A percentile compares a stretch with the other conserved stretches of the same genome.
Evolutionary conservation across 2,113 vertebrate species (phyloP).

Genomic region (Parus major): DNA sequence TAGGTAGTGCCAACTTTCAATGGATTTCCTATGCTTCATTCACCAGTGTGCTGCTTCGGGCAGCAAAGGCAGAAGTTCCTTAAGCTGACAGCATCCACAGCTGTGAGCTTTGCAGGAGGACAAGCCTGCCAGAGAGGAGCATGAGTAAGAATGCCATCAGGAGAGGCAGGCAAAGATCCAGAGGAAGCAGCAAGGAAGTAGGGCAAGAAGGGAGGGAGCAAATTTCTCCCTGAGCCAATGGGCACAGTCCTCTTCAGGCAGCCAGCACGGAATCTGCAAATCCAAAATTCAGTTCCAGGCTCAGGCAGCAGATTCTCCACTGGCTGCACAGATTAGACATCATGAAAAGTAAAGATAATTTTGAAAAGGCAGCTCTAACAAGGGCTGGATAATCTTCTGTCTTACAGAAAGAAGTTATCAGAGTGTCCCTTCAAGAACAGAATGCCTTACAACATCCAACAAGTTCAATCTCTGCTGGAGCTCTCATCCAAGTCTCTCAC

Average conservation of each 20-base stretch:
- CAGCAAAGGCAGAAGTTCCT: neutral
- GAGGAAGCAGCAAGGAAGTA: neutral
- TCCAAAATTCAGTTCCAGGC: neutral
- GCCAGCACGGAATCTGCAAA: neutral
- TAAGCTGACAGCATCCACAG: neutral
- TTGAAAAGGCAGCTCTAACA: neutral
- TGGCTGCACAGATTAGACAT: neutral
- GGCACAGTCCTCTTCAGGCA: neutral
- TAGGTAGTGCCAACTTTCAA: neutral
- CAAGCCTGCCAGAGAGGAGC: neutral
- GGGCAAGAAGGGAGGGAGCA: neutral
- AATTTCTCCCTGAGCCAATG: neutral
- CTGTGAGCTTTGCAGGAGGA: neutral
- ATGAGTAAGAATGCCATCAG: neutral
- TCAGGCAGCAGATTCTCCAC: neutral
- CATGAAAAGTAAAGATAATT: neutral
- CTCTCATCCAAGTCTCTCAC: rapidly evolving
- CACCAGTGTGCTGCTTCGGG: neutral
- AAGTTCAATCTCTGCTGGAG: rapidly evolving
- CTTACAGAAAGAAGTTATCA: neutral
- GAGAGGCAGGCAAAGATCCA: neutral
- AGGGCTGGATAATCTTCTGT: neutral
- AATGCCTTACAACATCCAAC: neutral
- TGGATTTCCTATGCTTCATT: neutral
- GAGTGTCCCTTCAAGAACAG: neutral